Percentiles rank a stretch among this genome's conserved stretches.
These are phyloP conservation scores for Sipha maydis DNA, from an alignment of 2,888 invertebrate species.

Conservation along the genomic window DNA sequence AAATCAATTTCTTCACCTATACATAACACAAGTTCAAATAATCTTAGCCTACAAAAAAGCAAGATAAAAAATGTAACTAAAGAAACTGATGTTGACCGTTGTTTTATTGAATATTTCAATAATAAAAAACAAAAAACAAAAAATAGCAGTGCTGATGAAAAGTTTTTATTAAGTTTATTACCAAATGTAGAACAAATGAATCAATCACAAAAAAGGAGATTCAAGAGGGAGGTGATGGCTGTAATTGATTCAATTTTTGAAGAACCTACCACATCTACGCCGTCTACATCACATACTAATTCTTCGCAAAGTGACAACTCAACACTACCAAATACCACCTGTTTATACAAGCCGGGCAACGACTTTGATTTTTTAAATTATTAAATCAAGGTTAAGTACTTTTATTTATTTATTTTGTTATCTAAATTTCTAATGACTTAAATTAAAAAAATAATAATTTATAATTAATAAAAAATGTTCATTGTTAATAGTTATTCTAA, in stretches of 20 bases:
- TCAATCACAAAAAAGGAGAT: constrained; percentile 25
- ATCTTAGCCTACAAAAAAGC: constrained; percentile 1
- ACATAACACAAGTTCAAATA: not conserved
- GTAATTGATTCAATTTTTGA: not conserved
- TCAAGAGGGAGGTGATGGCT: not conserved
- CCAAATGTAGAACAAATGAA: constrained; percentile 32
- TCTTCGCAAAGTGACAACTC: not conserved
- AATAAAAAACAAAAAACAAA: constrained; percentile 21
- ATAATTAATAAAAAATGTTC: not conserved
- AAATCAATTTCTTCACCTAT: not conserved
- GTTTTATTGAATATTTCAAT: constrained; percentile 10
- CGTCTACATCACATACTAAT: not conserved
- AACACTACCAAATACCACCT: constrained; percentile 4
- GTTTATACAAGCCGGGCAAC: not conserved
- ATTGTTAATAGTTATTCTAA: not conserved
- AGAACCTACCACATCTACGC: not conserved
- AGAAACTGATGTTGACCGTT: not conserved
- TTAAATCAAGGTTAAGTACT: not conserved
- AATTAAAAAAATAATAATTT: constrained; percentile 4
- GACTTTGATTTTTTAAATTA: constrained; percentile 1
- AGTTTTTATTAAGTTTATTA: constrained; percentile 19
- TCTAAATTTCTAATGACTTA: constrained; percentile 8
- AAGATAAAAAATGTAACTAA: not conserved
- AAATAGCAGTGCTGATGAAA: constrained; percentile 15
- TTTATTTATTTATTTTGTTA: constrained; percentile 25